These are phyloP conservation scores for Hycleus phaleratus DNA, from an alignment of 1,140 invertebrate species.

Conservation along the genomic window DNA sequence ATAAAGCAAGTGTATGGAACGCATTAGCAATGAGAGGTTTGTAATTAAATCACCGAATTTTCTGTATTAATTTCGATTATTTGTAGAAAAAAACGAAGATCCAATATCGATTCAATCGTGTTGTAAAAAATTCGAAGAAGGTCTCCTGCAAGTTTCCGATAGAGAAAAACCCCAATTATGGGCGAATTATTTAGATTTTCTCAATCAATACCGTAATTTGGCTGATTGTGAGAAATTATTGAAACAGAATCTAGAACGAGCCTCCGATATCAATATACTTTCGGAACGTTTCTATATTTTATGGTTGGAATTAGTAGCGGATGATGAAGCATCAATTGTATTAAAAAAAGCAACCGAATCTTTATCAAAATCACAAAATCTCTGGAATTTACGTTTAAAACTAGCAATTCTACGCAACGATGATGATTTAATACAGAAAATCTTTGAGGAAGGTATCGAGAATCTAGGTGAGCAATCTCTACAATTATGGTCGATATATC, in stretches of 20 bases:
- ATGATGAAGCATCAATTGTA: slow-evolving; percentile 8
- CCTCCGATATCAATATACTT: slow-evolving; percentile 1
- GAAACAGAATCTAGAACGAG: slow-evolving; percentile 7
- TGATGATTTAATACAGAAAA: slow-evolving; percentile 15
- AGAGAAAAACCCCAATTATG: slow-evolving; percentile 18
- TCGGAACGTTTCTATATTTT: slow-evolving; percentile 17
- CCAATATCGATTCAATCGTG: not conserved
- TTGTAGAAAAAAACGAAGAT: no score
- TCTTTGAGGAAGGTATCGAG: slow-evolving; percentile 17
- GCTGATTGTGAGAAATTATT: no score
- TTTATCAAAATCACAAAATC: slow-evolving; percentile 17
- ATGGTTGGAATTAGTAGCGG: slow-evolving; percentile 18
- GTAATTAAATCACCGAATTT: not conserved
- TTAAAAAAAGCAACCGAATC: slow-evolving; percentile 12
- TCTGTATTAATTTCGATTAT: no score
- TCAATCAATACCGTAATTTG: no score
- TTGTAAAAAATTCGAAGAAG: slow-evolving; percentile 18
- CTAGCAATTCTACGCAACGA: slow-evolving; percentile 6
- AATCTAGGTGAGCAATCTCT: slow-evolving; percentile 19
- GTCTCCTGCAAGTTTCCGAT: slow-evolving; percentile 11
- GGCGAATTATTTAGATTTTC: slow-evolving; percentile 17
- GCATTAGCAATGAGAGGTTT: slow-evolving; percentile 24
- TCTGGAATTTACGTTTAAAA: slow-evolving; percentile 24
- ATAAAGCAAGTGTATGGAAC: slow-evolving; percentile 22
- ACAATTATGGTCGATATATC: slow-evolving; percentile 22